Evolutionary conservation across 2,888 invertebrate species (phyloP).

Genomic region (Chrysotoxum bicinctum): DNA sequence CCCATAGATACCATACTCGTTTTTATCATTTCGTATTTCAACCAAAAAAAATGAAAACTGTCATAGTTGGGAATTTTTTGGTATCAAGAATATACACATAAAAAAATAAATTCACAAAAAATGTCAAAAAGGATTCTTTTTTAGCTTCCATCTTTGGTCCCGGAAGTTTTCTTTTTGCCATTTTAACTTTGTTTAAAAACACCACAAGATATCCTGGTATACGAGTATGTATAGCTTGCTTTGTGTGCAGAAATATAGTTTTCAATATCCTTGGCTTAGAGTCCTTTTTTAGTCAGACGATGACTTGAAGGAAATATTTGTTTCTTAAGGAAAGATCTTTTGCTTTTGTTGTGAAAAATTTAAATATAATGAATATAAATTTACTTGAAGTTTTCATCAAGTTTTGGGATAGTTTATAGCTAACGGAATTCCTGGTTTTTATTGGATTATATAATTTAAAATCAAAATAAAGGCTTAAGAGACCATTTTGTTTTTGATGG

Average conservation of each 20-base stretch:
- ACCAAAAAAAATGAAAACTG: conserved; percentile 49
- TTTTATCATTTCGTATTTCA: conserved; percentile 21
- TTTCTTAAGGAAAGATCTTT: conserved; percentile 12
- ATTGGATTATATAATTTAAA: conserved; percentile 30
- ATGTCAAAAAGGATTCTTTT: conserved; percentile 49
- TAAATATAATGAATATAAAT: conserved; percentile 6
- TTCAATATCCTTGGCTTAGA: conserved; percentile 45
- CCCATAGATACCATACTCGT: conserved; percentile 13
- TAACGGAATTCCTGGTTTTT: conserved; percentile 53
- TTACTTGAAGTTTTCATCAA: conserved; percentile 37
- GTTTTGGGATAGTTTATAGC: conserved; percentile 35
- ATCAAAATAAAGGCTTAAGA: too few species aligned
- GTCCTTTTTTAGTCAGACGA: conserved; percentile 44
- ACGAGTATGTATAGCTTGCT: too few species aligned
- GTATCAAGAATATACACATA: neutral
- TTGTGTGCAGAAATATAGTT: conserved; percentile 53
- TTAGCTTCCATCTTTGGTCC: conserved; percentile 50
- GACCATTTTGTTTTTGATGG: too few species aligned
- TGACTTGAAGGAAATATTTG: conserved; percentile 47
- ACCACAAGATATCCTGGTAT: conserved; percentile 19
- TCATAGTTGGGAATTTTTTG: conserved; percentile 40
- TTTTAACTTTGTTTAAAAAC: conserved; percentile 30
- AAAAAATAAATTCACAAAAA: neutral
- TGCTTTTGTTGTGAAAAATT: neutral
- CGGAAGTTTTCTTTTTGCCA: conserved; percentile 23